Conservation (phyloP, 2,888 invertebrate species). For the Tetropium fuscum region DNA sequence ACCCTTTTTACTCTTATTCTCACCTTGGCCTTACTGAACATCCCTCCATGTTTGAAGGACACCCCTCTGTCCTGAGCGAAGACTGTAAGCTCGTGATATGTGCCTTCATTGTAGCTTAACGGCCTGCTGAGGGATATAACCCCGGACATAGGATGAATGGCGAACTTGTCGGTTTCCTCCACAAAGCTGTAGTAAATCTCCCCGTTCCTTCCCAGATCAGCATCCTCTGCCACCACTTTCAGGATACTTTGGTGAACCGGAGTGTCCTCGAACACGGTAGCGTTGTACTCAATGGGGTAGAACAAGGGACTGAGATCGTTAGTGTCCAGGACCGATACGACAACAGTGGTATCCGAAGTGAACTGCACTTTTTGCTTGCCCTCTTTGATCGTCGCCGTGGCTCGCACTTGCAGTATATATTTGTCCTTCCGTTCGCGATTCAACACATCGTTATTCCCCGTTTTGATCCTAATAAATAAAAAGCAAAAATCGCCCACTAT, state of each 20-base stretch:
- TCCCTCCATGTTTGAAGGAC: conserved; percentile 67
- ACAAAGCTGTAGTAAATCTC: conserved; percentile 96
- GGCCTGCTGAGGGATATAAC: conserved; percentile 86
- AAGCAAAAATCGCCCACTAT: conserved; percentile 96
- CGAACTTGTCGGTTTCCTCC: conserved; percentile 85
- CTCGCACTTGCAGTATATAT: conserved; percentile 84
- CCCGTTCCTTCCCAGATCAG: conserved; percentile 95
- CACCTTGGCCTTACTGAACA: conserved; percentile 82
- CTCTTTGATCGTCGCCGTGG: conserved; percentile 73
- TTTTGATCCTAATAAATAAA: conserved; percentile 87
- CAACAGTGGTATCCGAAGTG: conserved; percentile 81
- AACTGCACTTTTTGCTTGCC: conserved; percentile 71
- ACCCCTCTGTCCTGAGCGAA: conserved; percentile 88
- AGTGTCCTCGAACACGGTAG: conserved; percentile 89
- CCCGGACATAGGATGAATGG: conserved; percentile 94
- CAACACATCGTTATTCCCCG: conserved; percentile 87
- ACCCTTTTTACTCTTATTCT: conserved; percentile 82
- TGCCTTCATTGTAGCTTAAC: conserved; percentile 77
- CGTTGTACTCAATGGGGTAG: conserved; percentile 89
- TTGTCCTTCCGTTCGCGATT: conserved; percentile 92
- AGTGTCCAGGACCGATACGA: conserved; percentile 82
- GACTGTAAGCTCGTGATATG: conserved; percentile 81
- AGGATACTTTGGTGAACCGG: conserved; percentile 85
- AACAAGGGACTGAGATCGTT: conserved; percentile 96
- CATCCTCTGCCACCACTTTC: conserved; percentile 91